Evolutionary conservation across 2,113 vertebrate genomes (phyloP).

Genomic region (Bos indicus): DNA sequence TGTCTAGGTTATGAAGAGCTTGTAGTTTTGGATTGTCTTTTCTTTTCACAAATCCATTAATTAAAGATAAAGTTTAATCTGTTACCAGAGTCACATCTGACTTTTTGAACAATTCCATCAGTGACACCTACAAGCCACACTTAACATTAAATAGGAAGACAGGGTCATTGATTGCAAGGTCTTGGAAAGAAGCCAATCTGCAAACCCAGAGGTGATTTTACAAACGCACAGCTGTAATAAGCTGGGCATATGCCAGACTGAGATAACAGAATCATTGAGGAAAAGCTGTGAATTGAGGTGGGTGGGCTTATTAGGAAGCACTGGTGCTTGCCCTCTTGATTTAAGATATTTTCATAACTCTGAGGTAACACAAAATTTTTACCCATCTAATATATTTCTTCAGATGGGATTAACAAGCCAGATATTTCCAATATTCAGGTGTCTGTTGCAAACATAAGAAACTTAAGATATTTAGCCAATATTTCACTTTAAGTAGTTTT

Average conservation of each 20-base stretch:
- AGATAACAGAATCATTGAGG: not conserved
- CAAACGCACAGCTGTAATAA: not conserved
- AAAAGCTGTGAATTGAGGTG: not conserved
- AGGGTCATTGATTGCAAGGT: not conserved
- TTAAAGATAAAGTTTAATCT: slow-evolving; percentile 48
- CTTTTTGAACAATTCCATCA: slow-evolving; percentile 6
- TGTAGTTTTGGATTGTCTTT: not conserved
- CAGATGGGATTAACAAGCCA: not conserved
- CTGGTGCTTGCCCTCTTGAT: not conserved
- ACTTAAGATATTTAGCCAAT: not conserved
- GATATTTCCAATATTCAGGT: not conserved
- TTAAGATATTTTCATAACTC: not conserved
- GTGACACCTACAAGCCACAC: not conserved
- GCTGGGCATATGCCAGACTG: not conserved
- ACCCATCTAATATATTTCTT: not conserved
- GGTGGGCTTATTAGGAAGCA: not conserved
- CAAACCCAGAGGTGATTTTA: not conserved
- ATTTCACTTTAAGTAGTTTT: not conserved
- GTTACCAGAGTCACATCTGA: slow-evolving; percentile 20
- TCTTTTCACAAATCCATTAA: slow-evolving; percentile 26
- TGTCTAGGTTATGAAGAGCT: not conserved
- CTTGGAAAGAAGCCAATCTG: not conserved
- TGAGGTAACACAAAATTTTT: not conserved
- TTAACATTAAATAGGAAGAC: slow-evolving; percentile 40
- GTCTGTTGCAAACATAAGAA: not conserved